A percentile compares a stretch with the other conserved stretches of the same genome.
These are phyloP conservation scores for Euproctis similis DNA, from an alignment of 2,888 invertebrate species.

Conservation along the genomic window DNA sequence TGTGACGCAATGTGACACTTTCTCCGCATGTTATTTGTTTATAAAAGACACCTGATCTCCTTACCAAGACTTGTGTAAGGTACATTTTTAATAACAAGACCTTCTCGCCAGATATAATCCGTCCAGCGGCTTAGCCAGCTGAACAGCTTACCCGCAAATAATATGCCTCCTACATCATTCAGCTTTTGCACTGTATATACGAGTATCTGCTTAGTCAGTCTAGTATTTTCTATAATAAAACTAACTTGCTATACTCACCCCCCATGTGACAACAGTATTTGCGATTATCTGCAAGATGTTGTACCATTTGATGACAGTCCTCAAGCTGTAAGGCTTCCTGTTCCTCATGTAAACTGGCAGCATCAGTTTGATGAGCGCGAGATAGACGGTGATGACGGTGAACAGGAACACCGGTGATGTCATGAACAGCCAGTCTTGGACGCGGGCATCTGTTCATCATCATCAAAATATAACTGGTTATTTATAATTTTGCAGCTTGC, in stretches of 20 bases:
- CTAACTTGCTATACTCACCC: constrained; percentile 66
- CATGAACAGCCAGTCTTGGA: constrained; percentile 80
- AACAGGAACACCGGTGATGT: constrained; percentile 73
- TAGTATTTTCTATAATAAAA: too few relatives aligned
- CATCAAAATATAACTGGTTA: too few relatives aligned
- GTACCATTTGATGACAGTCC: constrained; percentile 81
- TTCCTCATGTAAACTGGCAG: constrained; percentile 82
- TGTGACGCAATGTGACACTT: neutral
- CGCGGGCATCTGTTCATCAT: constrained; percentile 78
- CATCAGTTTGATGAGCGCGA: constrained; percentile 72
- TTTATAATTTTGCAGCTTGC: too few relatives aligned
- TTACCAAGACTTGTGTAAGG: too few relatives aligned
- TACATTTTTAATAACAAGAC: too few relatives aligned
- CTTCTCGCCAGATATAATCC: too few relatives aligned
- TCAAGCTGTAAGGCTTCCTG: constrained; percentile 79
- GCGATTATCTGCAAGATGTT: constrained; percentile 87
- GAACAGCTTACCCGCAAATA: too few relatives aligned
- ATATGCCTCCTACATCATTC: too few relatives aligned
- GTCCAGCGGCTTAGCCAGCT: too few relatives aligned
- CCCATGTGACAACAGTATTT: constrained; percentile 80
- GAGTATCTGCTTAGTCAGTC: too few relatives aligned
- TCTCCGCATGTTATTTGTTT: neutral
- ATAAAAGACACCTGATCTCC: too few relatives aligned
- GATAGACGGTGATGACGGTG: constrained; percentile 68
- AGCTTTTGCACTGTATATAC: too few relatives aligned